phyloP scores from a whole-genome alignment of 30 jellyfish, hydroid and myxozoan genomes.

The Mastigias papua region DNA sequence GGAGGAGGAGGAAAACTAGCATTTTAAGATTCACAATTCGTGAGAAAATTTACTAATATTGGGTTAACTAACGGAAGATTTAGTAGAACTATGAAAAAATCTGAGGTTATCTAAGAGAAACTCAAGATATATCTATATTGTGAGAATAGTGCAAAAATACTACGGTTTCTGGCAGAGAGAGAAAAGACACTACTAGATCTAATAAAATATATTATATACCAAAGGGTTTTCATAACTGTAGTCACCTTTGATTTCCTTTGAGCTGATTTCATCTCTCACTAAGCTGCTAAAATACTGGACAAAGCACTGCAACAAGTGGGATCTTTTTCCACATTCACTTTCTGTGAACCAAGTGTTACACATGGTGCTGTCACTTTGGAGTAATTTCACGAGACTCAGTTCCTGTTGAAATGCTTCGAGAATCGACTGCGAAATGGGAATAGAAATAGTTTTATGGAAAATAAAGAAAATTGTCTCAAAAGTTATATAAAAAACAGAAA shows the following conservation, averaged over 20 bases:
- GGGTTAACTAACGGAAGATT: no score
- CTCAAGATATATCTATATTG: no score
- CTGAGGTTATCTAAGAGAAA: no score
- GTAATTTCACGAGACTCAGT: slow-evolving; percentile 10
- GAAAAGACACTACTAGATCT: no score
- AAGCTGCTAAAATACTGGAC: neutral
- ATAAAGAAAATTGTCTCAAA: no score
- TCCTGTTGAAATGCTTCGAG: slow-evolving; percentile 39
- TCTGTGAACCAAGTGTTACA: neutral
- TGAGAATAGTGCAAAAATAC: no score
- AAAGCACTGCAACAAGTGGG: neutral
- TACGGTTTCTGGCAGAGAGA: neutral
- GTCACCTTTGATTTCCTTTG: slow-evolving; percentile 1
- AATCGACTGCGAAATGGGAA: slow-evolving; percentile 2
- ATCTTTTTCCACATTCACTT: neutral
- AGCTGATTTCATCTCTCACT: neutral
- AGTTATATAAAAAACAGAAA: no score
- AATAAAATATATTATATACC: neutral
- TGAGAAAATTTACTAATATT: no score
- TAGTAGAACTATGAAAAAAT: no score
- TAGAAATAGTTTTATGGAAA: neutral
- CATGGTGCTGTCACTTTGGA: neutral
- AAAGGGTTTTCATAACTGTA: neutral
- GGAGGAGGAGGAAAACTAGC: neutral
- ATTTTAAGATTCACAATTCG: neutral